A percentile compares a stretch with the other conserved stretches of the same genome.
phyloP scores from a whole-genome alignment of 2,888 invertebrate species.

The Drosophila hamatofila region DNA sequence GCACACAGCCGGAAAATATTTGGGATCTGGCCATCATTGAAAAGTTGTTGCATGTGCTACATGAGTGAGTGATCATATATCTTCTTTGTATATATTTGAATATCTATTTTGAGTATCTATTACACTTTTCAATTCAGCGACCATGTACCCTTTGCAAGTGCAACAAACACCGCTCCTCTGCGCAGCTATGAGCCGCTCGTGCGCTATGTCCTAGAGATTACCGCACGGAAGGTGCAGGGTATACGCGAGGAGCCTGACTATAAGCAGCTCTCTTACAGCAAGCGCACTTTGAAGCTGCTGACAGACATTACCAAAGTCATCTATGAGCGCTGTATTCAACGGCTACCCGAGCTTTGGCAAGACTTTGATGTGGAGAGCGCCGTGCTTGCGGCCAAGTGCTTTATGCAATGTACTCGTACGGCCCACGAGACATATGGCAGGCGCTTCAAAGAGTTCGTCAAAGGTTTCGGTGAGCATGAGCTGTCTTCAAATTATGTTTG shows the following conservation, averaged over 20 bases:
- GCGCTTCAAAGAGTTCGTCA: constrained; percentile 81
- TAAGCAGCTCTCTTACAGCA: constrained; percentile 82
- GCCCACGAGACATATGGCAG: constrained; percentile 78
- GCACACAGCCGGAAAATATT: constrained; percentile 80
- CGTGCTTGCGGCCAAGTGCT: constrained; percentile 87
- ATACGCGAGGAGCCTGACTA: constrained; percentile 81
- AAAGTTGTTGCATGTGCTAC: constrained; percentile 77
- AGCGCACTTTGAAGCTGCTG: constrained; percentile 78
- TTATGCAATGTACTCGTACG: constrained; percentile 84
- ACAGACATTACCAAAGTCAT: constrained; percentile 81
- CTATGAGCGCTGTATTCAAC: constrained; percentile 85
- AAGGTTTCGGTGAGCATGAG: constrained; percentile 74
- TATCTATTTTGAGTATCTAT: neutral
- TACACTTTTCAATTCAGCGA: constrained; percentile 82
- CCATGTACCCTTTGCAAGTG: constrained; percentile 86
- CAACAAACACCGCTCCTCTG: constrained; percentile 85
- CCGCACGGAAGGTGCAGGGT: constrained; percentile 68
- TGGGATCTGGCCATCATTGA: constrained; percentile 83
- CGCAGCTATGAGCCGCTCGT: constrained; percentile 86
- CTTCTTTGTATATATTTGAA: neutral
- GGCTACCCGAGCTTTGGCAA: constrained; percentile 85
- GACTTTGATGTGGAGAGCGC: constrained; percentile 86
- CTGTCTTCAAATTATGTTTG: too few relatives aligned
- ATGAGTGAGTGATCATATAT: constrained; percentile 70
- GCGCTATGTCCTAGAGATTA: constrained; percentile 86